phyloP scores from a whole-genome alignment of 1,140 invertebrate species.

The Lineus longissimus region DNA sequence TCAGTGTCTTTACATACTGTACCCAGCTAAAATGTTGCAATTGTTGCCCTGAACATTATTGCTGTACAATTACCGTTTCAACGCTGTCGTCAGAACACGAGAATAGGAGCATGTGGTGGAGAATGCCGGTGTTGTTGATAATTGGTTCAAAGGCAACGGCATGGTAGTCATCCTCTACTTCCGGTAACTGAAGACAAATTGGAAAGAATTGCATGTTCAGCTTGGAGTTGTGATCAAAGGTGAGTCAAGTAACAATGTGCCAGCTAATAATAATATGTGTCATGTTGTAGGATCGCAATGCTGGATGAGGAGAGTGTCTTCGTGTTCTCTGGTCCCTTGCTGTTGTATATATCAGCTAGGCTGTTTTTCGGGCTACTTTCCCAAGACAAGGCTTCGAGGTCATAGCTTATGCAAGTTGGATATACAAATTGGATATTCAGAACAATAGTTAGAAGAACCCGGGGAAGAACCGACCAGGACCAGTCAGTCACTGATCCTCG shows the following conservation, averaged over 20 bases:
- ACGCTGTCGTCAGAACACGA: not conserved
- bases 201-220: not conserved
- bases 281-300: not conserved
- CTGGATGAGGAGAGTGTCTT: not conserved
- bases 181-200: not conserved
- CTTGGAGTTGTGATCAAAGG: not conserved
- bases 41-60: not conserved
- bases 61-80: not conserved
- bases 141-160: slow-evolving; percentile 1
- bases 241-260: not conserved
- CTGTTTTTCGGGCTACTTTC: too few relatives aligned
- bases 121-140: slow-evolving; percentile 5
- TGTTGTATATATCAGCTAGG: too few relatives aligned
- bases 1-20: too few relatives aligned
- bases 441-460: too few relatives aligned
- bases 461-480: too few relatives aligned
- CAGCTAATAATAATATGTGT: not conserved
- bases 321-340: too few relatives aligned
- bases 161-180: not conserved
- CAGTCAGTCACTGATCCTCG: too few relatives aligned
- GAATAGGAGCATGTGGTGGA: slow-evolving; percentile 12
- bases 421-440: too few relatives aligned
- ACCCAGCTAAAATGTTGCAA: too few relatives aligned
- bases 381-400: too few relatives aligned
- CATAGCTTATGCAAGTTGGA: too few relatives aligned